phyloP scores from a whole-genome alignment of 53 echinoderm and acorn worm genomes.

The Echinometra lucunter region DNA sequence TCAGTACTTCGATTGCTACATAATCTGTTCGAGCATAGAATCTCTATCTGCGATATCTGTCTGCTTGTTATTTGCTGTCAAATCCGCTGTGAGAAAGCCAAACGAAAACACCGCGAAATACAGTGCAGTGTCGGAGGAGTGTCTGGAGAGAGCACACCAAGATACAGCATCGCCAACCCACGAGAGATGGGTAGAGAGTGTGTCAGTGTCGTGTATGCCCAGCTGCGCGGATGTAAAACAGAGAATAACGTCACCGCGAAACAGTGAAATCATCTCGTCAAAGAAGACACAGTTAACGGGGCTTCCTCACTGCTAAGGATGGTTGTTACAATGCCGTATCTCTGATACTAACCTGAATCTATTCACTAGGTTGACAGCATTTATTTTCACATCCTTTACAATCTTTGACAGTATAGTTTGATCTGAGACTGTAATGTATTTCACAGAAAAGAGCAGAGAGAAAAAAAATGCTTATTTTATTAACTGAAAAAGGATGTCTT shows the following conservation, averaged over 20 bases:
- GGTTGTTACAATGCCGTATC: background rate
- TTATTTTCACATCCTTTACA: background rate
- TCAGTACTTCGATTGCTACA: background rate
- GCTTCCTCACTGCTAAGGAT: background rate
- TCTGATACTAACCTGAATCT: background rate
- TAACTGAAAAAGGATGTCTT: background rate
- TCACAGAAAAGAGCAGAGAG: no score
- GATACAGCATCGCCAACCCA: constrained; percentile 5
- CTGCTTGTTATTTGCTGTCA: background rate
- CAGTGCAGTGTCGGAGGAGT: background rate
- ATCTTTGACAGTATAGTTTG: background rate
- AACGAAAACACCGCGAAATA: constrained; percentile 21
- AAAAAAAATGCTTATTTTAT: background rate
- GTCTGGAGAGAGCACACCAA: background rate
- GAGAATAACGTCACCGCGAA: constrained; percentile 51
- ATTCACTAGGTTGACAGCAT: background rate
- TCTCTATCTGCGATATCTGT: background rate
- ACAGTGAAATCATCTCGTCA: constrained; percentile 38
- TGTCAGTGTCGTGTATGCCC: constrained; percentile 51
- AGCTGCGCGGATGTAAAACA: constrained; percentile 60
- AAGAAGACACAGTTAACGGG: background rate
- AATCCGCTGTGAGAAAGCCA: constrained; percentile 33
- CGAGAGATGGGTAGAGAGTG: background rate
- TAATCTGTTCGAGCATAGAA: background rate
- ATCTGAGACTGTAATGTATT: no score